Evolutionary conservation across 1,140 invertebrate species (phyloP).

Genomic region (Dolichoris vasculosae): DNA sequence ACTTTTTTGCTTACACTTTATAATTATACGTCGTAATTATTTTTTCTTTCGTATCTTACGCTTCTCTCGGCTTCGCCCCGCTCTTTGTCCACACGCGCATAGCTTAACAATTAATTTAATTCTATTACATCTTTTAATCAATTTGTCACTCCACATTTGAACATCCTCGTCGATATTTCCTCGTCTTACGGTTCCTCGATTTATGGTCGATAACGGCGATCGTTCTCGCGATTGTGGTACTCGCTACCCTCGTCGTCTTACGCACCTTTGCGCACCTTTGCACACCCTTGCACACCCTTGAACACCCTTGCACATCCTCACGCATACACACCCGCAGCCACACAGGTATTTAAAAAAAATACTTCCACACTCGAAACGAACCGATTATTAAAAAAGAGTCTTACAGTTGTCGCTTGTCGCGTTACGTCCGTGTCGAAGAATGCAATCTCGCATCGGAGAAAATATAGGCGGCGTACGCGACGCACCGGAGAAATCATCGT

Average conservation of each 20-base stretch:
- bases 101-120: conserved; percentile 14
- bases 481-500: neutral
- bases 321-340: too few relatives aligned
- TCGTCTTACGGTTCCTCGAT: neutral
- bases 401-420: neutral
- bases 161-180: neutral
- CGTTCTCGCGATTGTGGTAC: too few relatives aligned
- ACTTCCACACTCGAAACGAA: neutral
- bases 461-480: too few relatives aligned
- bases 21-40: conserved; percentile 27
- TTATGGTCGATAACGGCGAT: neutral
- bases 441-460: neutral
- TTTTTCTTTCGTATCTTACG: conserved; percentile 48
- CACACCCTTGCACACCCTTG: too few relatives aligned
- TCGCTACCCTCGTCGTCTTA: neutral
- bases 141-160: neutral
- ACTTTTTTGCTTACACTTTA: conserved; percentile 42
- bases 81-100: neutral
- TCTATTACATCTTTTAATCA: neutral
- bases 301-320: too few relatives aligned
- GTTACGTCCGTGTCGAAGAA: neutral
- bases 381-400: neutral
- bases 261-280: too few relatives aligned
- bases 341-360: neutral
- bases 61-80: neutral